These are phyloP conservation scores for Leptopilina drosophilae DNA, from an alignment of 2,888 invertebrate species.

Conservation along the genomic window DNA sequence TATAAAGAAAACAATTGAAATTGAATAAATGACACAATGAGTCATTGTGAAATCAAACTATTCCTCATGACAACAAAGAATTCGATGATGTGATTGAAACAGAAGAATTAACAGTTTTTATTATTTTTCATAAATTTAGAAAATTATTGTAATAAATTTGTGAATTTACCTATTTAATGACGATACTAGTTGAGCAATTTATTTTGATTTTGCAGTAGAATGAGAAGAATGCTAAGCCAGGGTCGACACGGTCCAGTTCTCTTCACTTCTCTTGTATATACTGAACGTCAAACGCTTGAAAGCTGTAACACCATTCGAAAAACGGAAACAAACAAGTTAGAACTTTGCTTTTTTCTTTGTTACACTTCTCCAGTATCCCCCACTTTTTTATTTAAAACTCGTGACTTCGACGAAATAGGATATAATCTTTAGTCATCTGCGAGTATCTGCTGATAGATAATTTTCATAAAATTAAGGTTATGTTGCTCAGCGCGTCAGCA, in stretches of 20 bases:
- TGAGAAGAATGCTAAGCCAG: neutral
- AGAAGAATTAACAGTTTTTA: too few relatives aligned
- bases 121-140: too few relatives aligned
- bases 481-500: neutral
- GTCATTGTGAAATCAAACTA: too few relatives aligned
- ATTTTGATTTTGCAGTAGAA: neutral
- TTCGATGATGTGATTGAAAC: too few relatives aligned
- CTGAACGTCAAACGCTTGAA: neutral
- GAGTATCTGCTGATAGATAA: neutral
- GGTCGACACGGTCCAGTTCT: constrained; percentile 4
- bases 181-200: neutral
- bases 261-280: neutral
- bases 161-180: neutral
- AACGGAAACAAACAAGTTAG: constrained; percentile 9
- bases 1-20: too few relatives aligned
- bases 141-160: neutral
- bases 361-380: constrained; percentile 8
- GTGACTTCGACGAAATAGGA: neutral
- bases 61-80: too few relatives aligned
- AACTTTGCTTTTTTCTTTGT: neutral
- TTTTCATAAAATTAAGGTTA: neutral
- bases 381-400: neutral
- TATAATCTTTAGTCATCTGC: neutral
- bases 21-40: too few relatives aligned
- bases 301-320: neutral